Evolutionary conservation across 2,113 vertebrate genomes (phyloP).

Genomic region (Archilochus colubris): DNA sequence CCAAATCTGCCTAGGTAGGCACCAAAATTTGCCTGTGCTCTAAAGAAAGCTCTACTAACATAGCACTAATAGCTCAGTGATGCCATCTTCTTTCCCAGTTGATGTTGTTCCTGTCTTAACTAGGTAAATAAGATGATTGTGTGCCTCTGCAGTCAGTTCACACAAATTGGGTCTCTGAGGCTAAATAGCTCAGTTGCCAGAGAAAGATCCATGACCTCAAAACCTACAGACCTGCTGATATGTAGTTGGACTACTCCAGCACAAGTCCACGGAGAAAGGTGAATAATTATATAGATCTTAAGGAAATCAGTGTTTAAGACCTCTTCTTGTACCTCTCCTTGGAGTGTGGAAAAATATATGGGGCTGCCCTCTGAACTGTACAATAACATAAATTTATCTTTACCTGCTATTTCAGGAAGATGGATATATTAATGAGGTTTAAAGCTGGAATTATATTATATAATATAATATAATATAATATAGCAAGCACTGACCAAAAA

Average conservation of each 20-base stretch:
- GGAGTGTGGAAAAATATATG: background rate
- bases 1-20: background rate
- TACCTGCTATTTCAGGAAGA: background rate
- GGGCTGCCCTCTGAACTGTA: rapidly evolving
- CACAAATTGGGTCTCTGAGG: background rate
- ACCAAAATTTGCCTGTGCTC: background rate
- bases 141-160: background rate
- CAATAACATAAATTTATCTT: background rate
- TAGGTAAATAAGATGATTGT: background rate
- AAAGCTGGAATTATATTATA: background rate
- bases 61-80: background rate
- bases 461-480: background rate
- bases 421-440: background rate
- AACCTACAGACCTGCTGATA: background rate
- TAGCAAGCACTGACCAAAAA: background rate
- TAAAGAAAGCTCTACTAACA: background rate
- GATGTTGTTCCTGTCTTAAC: background rate
- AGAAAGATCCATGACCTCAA: background rate
- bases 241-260: background rate
- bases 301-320: background rate
- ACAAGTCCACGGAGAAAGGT: background rate
- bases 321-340: background rate
- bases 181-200: background rate
- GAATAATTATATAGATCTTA: rapidly evolving
- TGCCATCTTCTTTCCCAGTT: background rate